Evolutionary conservation across 1,140 invertebrate species (phyloP).

Genomic region (Hylaeus volcanicus): DNA sequence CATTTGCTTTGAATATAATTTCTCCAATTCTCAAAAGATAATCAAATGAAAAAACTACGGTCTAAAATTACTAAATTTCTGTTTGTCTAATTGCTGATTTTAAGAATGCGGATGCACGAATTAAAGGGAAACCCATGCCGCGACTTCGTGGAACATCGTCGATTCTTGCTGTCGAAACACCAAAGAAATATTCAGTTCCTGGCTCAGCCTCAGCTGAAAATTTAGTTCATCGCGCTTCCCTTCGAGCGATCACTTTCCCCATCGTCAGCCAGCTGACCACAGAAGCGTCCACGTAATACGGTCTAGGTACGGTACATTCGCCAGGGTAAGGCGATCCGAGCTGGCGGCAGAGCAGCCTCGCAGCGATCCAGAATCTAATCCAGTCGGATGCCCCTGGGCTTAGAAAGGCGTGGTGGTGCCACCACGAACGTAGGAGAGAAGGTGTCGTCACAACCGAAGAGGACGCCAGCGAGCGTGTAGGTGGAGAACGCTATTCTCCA

Average conservation of each 20-base stretch:
- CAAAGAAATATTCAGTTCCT: too few species aligned
- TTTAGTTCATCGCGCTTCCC: slow-evolving; percentile 22
- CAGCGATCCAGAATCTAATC: slow-evolving; percentile 68
- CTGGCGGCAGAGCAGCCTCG: slow-evolving; percentile 44
- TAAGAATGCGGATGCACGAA: too few species aligned
- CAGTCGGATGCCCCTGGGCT: slow-evolving; percentile 68
- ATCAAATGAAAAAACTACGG: too few species aligned
- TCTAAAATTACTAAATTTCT: too few species aligned
- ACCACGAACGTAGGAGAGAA: slow-evolving; percentile 56
- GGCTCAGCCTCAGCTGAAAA: slow-evolving; percentile 9
- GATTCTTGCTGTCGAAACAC: too few species aligned
- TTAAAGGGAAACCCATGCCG: too few species aligned
- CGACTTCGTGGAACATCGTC: too few species aligned
- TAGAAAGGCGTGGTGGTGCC: slow-evolving; percentile 68
- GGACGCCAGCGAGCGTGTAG: slow-evolving; percentile 54
- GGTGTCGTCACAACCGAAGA: slow-evolving; percentile 63
- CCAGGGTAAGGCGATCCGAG: slow-evolving; percentile 47
- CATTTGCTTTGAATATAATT: too few species aligned
- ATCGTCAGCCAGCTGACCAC: slow-evolving; percentile 10
- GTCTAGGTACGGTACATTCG: slow-evolving; percentile 45
- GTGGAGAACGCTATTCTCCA: slow-evolving; percentile 47
- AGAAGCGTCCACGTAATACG: slow-evolving; percentile 34
- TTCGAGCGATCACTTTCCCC: slow-evolving; percentile 36
- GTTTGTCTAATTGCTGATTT: too few species aligned
- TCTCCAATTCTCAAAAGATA: too few species aligned